Conservation (phyloP, 2,888 invertebrate genomes). For the Tipula unca region DNA sequence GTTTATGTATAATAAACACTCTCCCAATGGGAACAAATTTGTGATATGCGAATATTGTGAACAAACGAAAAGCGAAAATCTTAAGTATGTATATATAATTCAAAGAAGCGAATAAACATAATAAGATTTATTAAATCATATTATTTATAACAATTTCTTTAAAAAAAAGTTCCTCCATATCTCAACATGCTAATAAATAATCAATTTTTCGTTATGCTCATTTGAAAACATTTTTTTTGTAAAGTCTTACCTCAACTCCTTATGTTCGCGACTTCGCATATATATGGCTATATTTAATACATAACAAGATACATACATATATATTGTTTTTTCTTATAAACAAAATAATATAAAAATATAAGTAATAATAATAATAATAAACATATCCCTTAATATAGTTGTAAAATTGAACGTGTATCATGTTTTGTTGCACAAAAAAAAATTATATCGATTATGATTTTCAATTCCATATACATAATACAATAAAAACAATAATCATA, state of each 20-base stretch:
- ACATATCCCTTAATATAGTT: slow-evolving; percentile 14
- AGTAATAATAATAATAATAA: background rate
- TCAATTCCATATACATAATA: background rate
- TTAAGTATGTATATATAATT: background rate
- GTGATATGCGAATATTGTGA: background rate
- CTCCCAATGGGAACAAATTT: background rate
- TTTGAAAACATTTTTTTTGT: background rate
- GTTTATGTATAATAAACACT: background rate
- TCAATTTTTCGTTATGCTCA: background rate
- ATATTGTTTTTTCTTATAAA: background rate
- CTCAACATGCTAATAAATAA: slow-evolving; percentile 14
- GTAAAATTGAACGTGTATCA: slow-evolving; percentile 14
- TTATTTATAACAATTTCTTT: background rate
- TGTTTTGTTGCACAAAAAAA: background rate
- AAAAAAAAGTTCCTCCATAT: background rate
- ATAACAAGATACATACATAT: background rate
- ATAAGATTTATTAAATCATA: background rate
- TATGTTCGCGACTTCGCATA: background rate
- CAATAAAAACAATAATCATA: background rate
- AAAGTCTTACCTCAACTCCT: background rate
- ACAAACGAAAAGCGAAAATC: background rate
- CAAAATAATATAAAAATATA: background rate
- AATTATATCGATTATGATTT: background rate
- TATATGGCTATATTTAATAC: background rate
- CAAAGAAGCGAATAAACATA: background rate